Percentiles rank a stretch among this genome's conserved stretches.
These are phyloP conservation scores for Acanthis flammea DNA, from an alignment of 2,797 vertebrate species.

Conservation along the genomic window DNA sequence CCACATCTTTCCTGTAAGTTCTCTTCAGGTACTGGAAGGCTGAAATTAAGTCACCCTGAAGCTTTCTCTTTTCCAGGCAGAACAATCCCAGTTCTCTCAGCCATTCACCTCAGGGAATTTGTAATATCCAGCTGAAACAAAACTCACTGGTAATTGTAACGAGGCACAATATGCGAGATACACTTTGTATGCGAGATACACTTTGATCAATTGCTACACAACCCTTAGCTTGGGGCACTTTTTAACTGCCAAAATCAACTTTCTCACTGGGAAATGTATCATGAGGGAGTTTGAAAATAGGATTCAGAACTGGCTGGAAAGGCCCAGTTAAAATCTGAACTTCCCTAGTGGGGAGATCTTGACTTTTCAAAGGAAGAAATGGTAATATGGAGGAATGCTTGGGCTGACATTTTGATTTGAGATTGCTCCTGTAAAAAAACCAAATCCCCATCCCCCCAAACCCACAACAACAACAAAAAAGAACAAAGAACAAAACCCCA, in stretches of 20 bases:
- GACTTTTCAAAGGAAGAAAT: neutral
- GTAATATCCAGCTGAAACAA: neutral
- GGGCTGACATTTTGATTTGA: neutral
- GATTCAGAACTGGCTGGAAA: neutral
- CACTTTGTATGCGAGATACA: fast-evolving
- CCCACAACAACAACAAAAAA: neutral
- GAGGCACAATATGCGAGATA: neutral
- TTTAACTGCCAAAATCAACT: neutral
- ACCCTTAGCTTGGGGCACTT: neutral
- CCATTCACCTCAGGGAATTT: neutral
- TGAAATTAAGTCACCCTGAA: neutral
- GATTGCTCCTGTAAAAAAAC: neutral
- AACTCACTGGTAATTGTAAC: neutral
- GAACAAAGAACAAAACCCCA: neutral
- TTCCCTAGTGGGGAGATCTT: neutral
- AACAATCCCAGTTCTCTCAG: neutral
- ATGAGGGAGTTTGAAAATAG: neutral
- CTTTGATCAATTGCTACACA: neutral
- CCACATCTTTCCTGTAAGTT: neutral
- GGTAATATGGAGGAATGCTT: neutral
- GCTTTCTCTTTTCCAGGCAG: neutral
- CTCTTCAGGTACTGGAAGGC: neutral
- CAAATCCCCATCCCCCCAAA: fast-evolving
- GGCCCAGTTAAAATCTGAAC: neutral
- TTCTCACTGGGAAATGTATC: neutral